A percentile compares a stretch with the other conserved stretches of the same genome.
phyloP scores from a whole-genome alignment of 2,797 vertebrate species.

The Urocyon cinereoargenteus region DNA sequence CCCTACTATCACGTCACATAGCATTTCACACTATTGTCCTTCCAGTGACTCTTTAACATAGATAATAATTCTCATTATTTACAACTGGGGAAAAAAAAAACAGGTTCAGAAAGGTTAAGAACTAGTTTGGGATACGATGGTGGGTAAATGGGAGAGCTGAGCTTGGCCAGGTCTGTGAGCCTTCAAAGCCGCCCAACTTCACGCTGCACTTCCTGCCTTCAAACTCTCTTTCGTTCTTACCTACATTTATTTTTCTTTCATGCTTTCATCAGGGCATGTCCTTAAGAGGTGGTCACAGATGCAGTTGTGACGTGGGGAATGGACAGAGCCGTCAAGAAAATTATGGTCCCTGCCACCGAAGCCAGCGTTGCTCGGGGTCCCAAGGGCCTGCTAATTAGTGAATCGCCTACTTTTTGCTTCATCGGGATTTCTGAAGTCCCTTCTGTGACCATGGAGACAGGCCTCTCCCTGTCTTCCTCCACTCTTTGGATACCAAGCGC shows the following conservation, averaged over 20 bases:
- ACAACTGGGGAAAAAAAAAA: not conserved
- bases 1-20: accelerated
- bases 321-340: not conserved
- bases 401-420: not conserved
- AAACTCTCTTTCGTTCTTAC: not conserved
- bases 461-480: not conserved
- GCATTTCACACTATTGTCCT: not conserved
- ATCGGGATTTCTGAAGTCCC: not conserved
- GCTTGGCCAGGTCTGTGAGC: not conserved
- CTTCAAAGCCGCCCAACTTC: not conserved
- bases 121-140: not conserved
- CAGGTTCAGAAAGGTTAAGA: not conserved
- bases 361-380: not conserved
- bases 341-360: not conserved
- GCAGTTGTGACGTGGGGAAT: not conserved
- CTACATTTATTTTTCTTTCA: not conserved
- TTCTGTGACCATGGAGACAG: not conserved
- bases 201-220: not conserved
- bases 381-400: not conserved
- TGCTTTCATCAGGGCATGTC: not conserved
- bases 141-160: not conserved
- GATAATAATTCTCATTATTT: not conserved
- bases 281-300: not conserved
- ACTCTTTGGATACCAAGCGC: not conserved
- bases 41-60: not conserved